Evolutionary conservation across 2,113 vertebrate genomes (phyloP), one percentile per base, ranked within the genome.

Genomic region (Lampris megalopsis): DNA sequence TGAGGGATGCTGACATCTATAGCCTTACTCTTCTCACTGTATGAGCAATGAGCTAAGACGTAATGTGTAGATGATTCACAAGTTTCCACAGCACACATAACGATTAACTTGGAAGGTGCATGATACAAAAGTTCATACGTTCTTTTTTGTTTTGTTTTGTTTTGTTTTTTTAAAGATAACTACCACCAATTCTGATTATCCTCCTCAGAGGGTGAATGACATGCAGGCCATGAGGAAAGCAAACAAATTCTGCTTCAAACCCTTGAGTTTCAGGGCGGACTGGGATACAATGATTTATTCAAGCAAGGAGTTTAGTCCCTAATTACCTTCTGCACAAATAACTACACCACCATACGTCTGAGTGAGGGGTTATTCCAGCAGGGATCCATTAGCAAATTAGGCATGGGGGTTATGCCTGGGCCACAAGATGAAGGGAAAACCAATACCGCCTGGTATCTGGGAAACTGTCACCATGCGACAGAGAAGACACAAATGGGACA

Each of bases 341-440:
- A 91, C 93, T 93, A 93, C 84, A 84, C 64, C 58, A 38, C 49
- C 6, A 47, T 82, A 73, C 82, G 86, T 86, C 80, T 87, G 3
- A 75, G 62, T 77, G 63, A 11, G 62, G 11, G 1, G 76, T 77
- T 24, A 24, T 76, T 94, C 93, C 91, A 92, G 82, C 73, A 87
- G 82, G 90, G 89, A 91, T 77, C 84, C 71, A 94, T 94, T 95
- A 93, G 91, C 91, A 94, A 94, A 95, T 88, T 90, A 81, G 90
- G 89, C 89, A 75, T 49, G 63, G 69, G 88, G 87, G 53, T 86
- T 94, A 92, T 92, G 87, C 53, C 73, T 57, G 71, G 73, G 92
- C 93, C 93, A 91, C 63, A 35, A 75, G 81, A 86, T 86, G 82
- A 88, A 92, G 75, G 85, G 79, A 92, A 24, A 92, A 90, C 45